Conservation (phyloP, 1,140 invertebrate genomes). For the Tetraneura akinire region DNA sequence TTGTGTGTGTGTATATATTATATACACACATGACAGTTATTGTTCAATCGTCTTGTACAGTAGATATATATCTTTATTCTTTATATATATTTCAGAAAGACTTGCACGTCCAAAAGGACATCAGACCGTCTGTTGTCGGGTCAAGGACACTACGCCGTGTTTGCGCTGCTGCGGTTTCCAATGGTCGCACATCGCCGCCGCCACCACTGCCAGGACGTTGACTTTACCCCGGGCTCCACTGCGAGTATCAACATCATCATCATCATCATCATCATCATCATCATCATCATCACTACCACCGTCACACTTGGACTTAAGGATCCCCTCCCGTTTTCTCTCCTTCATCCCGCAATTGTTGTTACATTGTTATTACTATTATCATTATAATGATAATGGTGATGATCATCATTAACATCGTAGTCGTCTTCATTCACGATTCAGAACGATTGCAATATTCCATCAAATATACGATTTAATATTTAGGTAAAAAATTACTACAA, state of each 20-base stretch:
- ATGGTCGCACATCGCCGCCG: slow-evolving; percentile 45
- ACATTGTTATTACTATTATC: background rate
- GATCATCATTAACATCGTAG: too few species aligned
- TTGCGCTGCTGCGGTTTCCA: slow-evolving; percentile 32
- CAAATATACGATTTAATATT: too few species aligned
- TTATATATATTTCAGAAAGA: background rate
- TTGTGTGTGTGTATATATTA: too few species aligned
- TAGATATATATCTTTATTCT: background rate
- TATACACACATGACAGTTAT: slow-evolving; percentile 17
- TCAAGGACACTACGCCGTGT: slow-evolving; percentile 39
- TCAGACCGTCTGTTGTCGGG: slow-evolving; percentile 48
- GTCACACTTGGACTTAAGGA: slow-evolving; percentile 11
- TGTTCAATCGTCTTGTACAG: slow-evolving; percentile 12
- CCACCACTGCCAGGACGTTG: slow-evolving; percentile 35
- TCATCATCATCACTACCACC: background rate
- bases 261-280: background rate
- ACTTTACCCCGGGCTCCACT: slow-evolving; percentile 14
- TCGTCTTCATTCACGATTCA: background rate
- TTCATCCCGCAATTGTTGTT: too few species aligned
- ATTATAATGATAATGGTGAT: too few species aligned
- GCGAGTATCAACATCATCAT: background rate
- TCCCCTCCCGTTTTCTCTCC: background rate
- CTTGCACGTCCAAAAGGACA: slow-evolving; percentile 44
- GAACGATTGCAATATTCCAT: too few species aligned
- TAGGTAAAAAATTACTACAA: too few species aligned